Evolutionary conservation across 64 coral and sea anemone species (phyloP), one percentile per base, ranked within the genome.

Genomic region (Montipora capricornis): DNA sequence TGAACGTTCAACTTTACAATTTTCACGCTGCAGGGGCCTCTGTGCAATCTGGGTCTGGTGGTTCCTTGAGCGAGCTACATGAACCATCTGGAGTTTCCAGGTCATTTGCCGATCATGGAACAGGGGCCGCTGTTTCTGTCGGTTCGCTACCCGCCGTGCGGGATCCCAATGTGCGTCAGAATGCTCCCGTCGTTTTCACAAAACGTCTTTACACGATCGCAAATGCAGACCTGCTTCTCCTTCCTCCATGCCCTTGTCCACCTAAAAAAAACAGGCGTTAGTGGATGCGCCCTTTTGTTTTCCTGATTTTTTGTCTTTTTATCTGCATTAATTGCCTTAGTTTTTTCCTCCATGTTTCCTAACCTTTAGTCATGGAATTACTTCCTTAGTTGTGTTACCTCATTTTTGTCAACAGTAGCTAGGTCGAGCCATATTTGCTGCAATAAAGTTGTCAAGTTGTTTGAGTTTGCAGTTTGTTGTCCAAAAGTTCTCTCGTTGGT

Each of bases 21-120:
- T 91, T 91, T 44, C 89, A 91, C 20, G 68, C 78, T 50, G 89
- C 89, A 44, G 89, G 89, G 29, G 58, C 79, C 9, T 75, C 89
- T 50, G 37, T 80, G 12, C 49, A 19, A 64, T 47, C 88, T 15
- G 53, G 79, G 78, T 58, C 78, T 19, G 78, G 70, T 74, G 70
- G 20, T 74, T 37, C 20, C 16, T 74, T 24, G 51, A 58, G 50
- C 19, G 50, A 80, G 78, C n/a, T 80, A 59, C 78, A 17, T 5
- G n/a, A 80, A 80, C 49, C 78, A 22, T 59, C 78, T 22, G 51
- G 78, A 80, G 49, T 19, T 48, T 61, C 20, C 5, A 47, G 60
- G n/a, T 64, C 24, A 79, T 90, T 9, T 73, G 77, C 73, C n/a
- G 70, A 2, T 88, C 87, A 3, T 77, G 87, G 87, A 88, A 88